These are phyloP conservation scores for Venustaconcha ellipsiformis DNA, from an alignment of 1,140 invertebrate species.

Conservation along the genomic window DNA sequence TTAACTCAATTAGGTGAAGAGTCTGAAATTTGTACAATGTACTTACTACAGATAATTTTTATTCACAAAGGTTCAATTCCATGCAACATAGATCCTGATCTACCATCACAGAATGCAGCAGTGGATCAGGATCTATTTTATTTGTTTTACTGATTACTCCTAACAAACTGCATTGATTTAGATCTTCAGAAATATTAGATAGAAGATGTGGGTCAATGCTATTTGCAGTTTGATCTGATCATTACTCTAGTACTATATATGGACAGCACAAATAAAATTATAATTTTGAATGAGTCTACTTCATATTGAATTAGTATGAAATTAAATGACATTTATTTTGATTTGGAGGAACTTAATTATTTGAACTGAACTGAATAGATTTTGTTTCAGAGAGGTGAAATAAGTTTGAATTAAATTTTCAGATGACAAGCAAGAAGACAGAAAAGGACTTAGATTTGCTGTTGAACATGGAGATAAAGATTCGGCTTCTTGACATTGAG, in stretches of 20 bases:
- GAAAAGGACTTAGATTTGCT: conserved; percentile 92
- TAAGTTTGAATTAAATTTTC: conserved; percentile 38
- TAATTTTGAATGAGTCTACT: background rate
- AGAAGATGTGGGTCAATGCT: background rate
- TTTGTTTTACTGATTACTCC: too few species aligned
- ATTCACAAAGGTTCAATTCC: too few species aligned
- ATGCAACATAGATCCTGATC: too few species aligned
- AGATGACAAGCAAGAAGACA: conserved; percentile 91
- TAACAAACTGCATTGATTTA: too few species aligned
- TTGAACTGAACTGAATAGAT: background rate
- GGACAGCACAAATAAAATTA: background rate
- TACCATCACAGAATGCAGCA: too few species aligned
- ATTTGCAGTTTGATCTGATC: too few species aligned
- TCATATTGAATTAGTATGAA: background rate
- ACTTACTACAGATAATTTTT: too few species aligned
- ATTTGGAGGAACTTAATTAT: background rate
- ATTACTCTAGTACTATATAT: background rate
- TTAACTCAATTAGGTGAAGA: too few species aligned
- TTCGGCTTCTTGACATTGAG: conserved; percentile 92
- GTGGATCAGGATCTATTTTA: too few species aligned
- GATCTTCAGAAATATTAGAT: background rate
- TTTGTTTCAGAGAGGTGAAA: background rate
- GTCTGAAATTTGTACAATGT: too few species aligned
- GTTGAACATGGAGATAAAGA: conserved; percentile 96
- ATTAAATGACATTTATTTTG: background rate